phyloP scores from a whole-genome alignment of 2,797 vertebrate species.

The Chloroceryle amazona region DNA sequence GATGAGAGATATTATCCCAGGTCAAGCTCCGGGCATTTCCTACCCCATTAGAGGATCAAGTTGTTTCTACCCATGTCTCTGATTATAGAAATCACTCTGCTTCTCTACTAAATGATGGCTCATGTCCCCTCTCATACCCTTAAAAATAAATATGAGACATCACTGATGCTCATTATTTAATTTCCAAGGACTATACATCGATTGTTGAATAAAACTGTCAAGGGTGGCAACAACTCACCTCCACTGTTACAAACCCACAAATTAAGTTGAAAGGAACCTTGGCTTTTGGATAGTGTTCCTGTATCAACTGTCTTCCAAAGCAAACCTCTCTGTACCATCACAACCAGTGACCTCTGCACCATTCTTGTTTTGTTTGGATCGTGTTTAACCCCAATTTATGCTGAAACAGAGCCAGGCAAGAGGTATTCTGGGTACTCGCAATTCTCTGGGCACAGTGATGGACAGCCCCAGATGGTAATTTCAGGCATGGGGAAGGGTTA shows the following conservation, averaged over 20 bases:
- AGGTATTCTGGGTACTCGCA: neutral
- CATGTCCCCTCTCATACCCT: neutral
- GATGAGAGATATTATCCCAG: neutral
- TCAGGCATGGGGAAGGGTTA: neutral
- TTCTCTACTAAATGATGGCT: neutral
- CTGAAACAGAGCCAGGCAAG: neutral
- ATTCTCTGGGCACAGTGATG: neutral
- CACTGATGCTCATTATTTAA: constrained; percentile 9
- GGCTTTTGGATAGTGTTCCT: neutral
- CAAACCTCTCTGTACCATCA: neutral
- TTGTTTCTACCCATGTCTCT: neutral
- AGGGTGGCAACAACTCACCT: constrained; percentile 16
- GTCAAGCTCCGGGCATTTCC: neutral
- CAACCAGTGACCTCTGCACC: neutral
- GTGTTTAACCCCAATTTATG: neutral
- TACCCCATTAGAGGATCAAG: rapidly evolving
- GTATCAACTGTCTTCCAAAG: neutral
- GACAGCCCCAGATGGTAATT: constrained; percentile 17
- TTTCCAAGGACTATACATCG: constrained; percentile 13
- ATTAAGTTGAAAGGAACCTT: constrained; percentile 13
- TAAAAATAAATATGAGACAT: constrained; percentile 17
- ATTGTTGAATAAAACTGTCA: constrained; percentile 34
- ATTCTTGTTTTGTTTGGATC: neutral
- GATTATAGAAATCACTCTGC: neutral
- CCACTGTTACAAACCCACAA: constrained; percentile 1